A percentile compares a stretch with the other conserved stretches of the same genome.
Conservation (phyloP, 2,888 invertebrate genomes). For the Cartodere bifasciata region DNA sequence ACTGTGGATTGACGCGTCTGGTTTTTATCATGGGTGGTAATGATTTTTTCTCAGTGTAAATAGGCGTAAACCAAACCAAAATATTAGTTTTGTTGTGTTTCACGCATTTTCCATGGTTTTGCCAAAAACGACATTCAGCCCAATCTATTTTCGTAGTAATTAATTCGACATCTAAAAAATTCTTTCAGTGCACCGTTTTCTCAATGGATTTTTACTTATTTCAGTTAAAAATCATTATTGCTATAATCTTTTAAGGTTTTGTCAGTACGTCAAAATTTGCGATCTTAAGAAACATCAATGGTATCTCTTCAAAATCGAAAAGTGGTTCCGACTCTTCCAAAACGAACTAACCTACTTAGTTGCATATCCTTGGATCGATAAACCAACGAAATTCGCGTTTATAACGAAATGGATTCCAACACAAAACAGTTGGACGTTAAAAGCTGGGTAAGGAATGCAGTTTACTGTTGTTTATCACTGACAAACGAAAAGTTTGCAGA, state of each 20-base stretch:
- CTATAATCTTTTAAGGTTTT: constrained; percentile 16
- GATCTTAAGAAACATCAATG: constrained; percentile 20
- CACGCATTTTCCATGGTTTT: too few species aligned
- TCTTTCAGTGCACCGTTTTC: neutral
- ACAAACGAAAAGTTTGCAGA: too few species aligned
- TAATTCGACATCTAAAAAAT: neutral
- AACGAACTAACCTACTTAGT: constrained; percentile 7
- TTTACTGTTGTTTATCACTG: too few species aligned
- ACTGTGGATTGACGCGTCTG: constrained; percentile 22
- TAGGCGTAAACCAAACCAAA: too few species aligned
- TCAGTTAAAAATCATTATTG: constrained; percentile 1
- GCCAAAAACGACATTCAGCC: too few species aligned
- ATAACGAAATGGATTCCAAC: too few species aligned
- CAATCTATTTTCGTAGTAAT: neutral
- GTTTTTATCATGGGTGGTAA: constrained; percentile 22
- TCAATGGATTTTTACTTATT: neutral
- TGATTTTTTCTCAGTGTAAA: neutral
- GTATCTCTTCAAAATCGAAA: constrained; percentile 19
- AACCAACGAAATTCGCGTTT: too few species aligned
- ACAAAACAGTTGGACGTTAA: too few species aligned
- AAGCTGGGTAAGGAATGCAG: too few species aligned
- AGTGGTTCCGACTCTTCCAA: constrained; percentile 16
- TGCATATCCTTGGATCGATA: neutral
- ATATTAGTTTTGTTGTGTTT: too few species aligned
- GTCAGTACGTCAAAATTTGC: constrained; percentile 19